phyloP scores from a whole-genome alignment of 2,797 vertebrate genomes.

The Podarcis lilfordi region DNA sequence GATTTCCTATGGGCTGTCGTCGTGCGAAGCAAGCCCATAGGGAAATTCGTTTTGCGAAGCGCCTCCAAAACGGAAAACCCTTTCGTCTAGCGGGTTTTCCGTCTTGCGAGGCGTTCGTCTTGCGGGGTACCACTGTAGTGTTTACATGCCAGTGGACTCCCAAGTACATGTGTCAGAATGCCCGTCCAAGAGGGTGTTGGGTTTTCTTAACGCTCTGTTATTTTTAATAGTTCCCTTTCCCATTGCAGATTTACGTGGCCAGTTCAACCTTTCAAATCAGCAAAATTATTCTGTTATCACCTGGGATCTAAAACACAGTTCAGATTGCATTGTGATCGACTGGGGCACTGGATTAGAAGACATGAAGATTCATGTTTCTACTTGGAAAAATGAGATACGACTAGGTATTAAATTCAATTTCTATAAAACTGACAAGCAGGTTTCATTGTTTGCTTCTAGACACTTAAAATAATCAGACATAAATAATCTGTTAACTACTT shows the following conservation, averaged over 20 bases:
- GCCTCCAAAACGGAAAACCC: too few species aligned
- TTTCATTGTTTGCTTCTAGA: background rate
- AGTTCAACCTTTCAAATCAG: slow-evolving; percentile 75
- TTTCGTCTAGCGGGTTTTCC: too few species aligned
- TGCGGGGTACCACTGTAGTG: too few species aligned
- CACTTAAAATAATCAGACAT: background rate
- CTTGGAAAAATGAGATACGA: slow-evolving; percentile 29
- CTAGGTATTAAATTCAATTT: slow-evolving; percentile 61
- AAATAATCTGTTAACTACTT: background rate
- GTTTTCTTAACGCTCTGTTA: background rate
- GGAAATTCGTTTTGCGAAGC: too few species aligned
- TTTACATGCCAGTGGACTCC: background rate
- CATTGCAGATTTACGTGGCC: slow-evolving; percentile 66
- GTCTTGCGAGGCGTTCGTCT: too few species aligned
- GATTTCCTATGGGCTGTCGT: too few species aligned
- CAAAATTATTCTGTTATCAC: slow-evolving; percentile 69
- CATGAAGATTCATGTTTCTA: slow-evolving; percentile 56
- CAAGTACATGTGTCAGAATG: background rate
- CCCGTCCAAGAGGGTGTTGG: background rate
- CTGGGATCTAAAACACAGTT: slow-evolving; percentile 74
- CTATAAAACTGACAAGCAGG: background rate
- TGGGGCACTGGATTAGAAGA: slow-evolving; percentile 75
- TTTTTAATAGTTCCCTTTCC: background rate
- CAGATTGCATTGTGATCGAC: slow-evolving; percentile 82
- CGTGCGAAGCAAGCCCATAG: too few species aligned